Evolutionary conservation across 2,113 vertebrate genomes (phyloP), one percentile per base, ranked within the genome.

Genomic region (Addax nasomaculatus): DNA sequence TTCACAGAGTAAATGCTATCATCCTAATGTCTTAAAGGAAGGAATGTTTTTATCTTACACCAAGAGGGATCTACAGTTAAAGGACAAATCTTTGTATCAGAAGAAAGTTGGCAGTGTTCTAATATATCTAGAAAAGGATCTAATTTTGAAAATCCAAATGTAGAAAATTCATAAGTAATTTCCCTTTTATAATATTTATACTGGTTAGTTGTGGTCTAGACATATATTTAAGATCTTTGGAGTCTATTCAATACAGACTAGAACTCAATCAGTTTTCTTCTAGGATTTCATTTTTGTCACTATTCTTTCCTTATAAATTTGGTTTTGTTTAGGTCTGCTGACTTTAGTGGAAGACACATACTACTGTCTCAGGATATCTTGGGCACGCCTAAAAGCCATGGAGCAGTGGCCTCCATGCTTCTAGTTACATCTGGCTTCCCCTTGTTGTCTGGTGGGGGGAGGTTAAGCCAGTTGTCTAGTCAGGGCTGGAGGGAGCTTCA

Each of bases 91-190:
- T 92, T 95, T 15, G 53, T 33, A 53, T 78, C 80, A 90, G 86
- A 84, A 86, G 89, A 70, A 89, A 5, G 12, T 64, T 89, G 79
- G 49, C 55, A 60, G 21, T 57, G 62, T 45, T 67, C 62, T 92
- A 55, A 83, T 25, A 55, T 83, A 36, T 57, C 67, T 43, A 57
- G 53, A 84, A 67, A 94, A 89, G 45, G 36, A 76, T 73, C 21
- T 58, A 76, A 33, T 97, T 95, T 76, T 80, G 23, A 95, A 96
- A 93, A 73, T 64, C 29, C 29, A 91, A 58, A 85, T 76, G 49
- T 80, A 83, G 85, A 90, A 92, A 57, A 86, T 81, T 87, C 73
- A 33, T 29, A 64, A 90, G 16, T 33, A 64, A 11, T 88, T 95
- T 87, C 62, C 29, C 19, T 93, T 93, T 89, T 94, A 13, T 88